phyloP scores from a whole-genome alignment of 2,888 invertebrate genomes.

The Schizotus pectinicornis region DNA sequence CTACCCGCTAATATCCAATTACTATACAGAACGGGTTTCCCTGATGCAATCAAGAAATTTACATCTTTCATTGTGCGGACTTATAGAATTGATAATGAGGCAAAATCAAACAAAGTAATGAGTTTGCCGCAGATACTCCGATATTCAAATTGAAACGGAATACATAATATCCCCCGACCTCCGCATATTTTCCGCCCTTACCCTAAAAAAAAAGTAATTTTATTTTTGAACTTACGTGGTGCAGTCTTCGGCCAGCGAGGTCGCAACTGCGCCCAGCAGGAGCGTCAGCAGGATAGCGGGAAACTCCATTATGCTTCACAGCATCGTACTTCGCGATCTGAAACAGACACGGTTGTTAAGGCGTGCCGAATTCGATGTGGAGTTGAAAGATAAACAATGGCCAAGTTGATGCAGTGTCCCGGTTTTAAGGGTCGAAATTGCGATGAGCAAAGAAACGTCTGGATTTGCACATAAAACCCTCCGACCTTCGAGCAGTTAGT shows the following conservation, averaged over 20 bases:
- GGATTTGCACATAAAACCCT: not conserved
- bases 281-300: slow-evolving; percentile 41
- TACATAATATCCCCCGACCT: slow-evolving; percentile 20
- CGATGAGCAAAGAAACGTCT: not conserved
- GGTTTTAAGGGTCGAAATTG: not conserved
- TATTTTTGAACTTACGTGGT: slow-evolving; percentile 47
- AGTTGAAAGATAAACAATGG: not conserved
- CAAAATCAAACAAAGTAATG: slow-evolving; percentile 41
- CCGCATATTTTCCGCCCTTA: not conserved
- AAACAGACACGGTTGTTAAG: slow-evolving; percentile 14
- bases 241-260: slow-evolving; percentile 47
- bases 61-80: slow-evolving; percentile 45
- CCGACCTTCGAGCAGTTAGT: slow-evolving; percentile 13
- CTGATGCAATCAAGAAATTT: slow-evolving; percentile 42
- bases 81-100: slow-evolving; percentile 45
- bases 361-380: no score
- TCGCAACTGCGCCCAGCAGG: slow-evolving; percentile 42
- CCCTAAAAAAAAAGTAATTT: not conserved
- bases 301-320: slow-evolving; percentile 44
- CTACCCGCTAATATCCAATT: slow-evolving; percentile 39
- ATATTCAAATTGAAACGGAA: slow-evolving; percentile 36
- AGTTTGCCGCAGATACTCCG: slow-evolving; percentile 28
- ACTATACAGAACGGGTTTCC: slow-evolving; percentile 35
- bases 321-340: slow-evolving; percentile 27
- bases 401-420: not conserved